Evolutionary conservation across 2,888 invertebrate genomes (phyloP).

Genomic region (Phengaris arion): DNA sequence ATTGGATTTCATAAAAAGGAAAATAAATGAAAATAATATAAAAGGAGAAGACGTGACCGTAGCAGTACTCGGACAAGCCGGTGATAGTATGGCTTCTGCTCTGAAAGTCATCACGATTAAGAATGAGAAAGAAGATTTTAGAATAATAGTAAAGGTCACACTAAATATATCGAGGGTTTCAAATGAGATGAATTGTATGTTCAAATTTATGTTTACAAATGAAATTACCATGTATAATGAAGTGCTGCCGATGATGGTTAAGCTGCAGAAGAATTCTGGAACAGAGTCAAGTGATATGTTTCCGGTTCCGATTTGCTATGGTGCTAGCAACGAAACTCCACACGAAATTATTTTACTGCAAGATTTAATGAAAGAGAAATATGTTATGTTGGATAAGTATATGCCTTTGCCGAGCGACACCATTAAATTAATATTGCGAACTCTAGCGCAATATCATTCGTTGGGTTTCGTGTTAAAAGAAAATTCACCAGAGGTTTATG

Average conservation of each 20-base stretch:
- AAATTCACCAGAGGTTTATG: slow-evolving; percentile 31
- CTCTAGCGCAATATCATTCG: slow-evolving; percentile 43
- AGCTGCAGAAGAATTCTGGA: slow-evolving; percentile 47
- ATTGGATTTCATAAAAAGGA: slow-evolving; percentile 45
- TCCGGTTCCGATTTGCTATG: slow-evolving; percentile 49
- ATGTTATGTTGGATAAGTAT: slow-evolving; percentile 49
- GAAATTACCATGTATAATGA: slow-evolving; percentile 50
- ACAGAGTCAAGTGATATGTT: slow-evolving; percentile 46
- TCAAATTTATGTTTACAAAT: slow-evolving; percentile 44
- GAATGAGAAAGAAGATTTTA: slow-evolving; percentile 43
- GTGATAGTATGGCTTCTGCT: slow-evolving; percentile 48
- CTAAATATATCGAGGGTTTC: slow-evolving; percentile 21
- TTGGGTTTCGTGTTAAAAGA: slow-evolving; percentile 51
- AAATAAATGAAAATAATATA: slow-evolving; percentile 46
- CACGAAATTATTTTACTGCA: slow-evolving; percentile 53
- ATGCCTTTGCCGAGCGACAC: slow-evolving; percentile 45
- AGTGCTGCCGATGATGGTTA: slow-evolving; percentile 47
- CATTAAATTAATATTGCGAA: slow-evolving; percentile 45
- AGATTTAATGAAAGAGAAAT: slow-evolving; percentile 48
- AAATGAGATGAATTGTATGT: slow-evolving; percentile 2
- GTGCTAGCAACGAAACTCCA: slow-evolving; percentile 42
- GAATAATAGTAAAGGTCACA: slow-evolving; percentile 56
- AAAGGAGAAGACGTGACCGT: slow-evolving; percentile 44
- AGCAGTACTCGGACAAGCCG: slow-evolving; percentile 45
- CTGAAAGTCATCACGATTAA: slow-evolving; percentile 44